Base-by-base conservation (phyloP, 2,113 vertebrate species). In the Pampusana beccarii region DNA sequence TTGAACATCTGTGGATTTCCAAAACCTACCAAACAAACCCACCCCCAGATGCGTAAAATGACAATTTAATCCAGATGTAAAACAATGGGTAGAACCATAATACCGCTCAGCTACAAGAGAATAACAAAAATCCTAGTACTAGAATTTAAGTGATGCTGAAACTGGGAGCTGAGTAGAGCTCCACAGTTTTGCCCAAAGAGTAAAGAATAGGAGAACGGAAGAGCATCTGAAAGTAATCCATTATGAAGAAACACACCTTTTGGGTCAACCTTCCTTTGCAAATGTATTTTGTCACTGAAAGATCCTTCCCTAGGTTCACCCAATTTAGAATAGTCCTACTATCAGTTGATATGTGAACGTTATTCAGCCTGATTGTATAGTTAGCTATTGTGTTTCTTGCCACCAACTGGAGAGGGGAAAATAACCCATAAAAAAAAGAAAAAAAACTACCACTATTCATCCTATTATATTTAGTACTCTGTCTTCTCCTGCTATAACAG, bases 41-140 rank as follows among this genome's bases (percentile, higher is more conserved):
- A 34, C 23, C 77, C 88, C 83, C 72, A 84, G 77, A 73, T 89
- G 83, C 65, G 93, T 65, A 82, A 74, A 93, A 79, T 0, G 7
- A 28, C 77, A 40, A 56, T 84, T 89, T 78, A 81, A 81, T 88
- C 86, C 89, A 94, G 72, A 83, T 79, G 72, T 80, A 91, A 97
- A 93, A 91, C 88, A 80, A 89, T 23, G 42, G 48, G 83, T 71
- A 64, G 77, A 92, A 84, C 72, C 29, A 44, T 91, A 90, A 78
- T 4, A n/a, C 31, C 44, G 48, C 42, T 92, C 77, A 95, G 73
- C 38, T 95, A 91, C 57, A 92, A 75, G 5, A 81, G 38, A 84
- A 12, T 15, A 84, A 57, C 0, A 3, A 77, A 90, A 86, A 60
- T 53, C 42, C 80, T 50, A 42, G 64, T 44, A 69, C 75, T 74